These are phyloP conservation scores for Ophion slaviceki DNA, from an alignment of 2,888 invertebrate genomes.

Conservation along the genomic window DNA sequence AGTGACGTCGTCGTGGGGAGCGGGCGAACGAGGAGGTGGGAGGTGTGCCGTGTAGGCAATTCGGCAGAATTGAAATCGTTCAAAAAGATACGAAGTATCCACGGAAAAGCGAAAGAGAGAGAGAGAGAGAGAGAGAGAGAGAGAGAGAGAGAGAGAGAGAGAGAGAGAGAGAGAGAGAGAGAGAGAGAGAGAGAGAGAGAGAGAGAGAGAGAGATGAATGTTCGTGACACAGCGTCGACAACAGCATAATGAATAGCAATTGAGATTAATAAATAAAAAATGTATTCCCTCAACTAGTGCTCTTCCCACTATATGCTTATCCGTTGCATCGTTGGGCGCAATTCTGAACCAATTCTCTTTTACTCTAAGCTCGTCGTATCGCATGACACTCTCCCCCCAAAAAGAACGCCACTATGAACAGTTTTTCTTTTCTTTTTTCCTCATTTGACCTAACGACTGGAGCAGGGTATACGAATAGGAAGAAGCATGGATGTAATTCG, in stretches of 20 bases:
- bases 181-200: not conserved
- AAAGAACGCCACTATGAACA: not conserved
- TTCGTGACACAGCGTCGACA: too few relatives aligned
- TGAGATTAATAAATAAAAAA: too few relatives aligned
- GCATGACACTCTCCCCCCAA: not conserved
- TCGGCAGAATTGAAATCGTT: constrained; percentile 12
- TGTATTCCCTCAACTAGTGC: too few relatives aligned
- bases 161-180: too few relatives aligned
- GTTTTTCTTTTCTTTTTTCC: not conserved
- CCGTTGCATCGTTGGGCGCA: not conserved
- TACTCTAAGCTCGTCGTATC: too few relatives aligned
- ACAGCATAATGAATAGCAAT: too few relatives aligned
- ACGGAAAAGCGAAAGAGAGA: not conserved
- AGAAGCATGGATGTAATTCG: not conserved
- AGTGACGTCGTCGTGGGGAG: constrained; percentile 42
- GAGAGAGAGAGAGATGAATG: not conserved
- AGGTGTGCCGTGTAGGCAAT: constrained; percentile 8
- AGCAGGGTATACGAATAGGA: not conserved
- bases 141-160: not conserved
- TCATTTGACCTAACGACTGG: not conserved
- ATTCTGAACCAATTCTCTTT: not conserved
- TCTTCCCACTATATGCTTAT: too few relatives aligned
- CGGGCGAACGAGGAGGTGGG: constrained; percentile 12
- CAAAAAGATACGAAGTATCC: not conserved
- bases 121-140: too few relatives aligned